Percentiles rank a stretch among this genome's conserved stretches.
These are phyloP conservation scores for Arothron firmamentum DNA, from an alignment of 2,113 vertebrate genomes.

Conservation along the genomic window DNA sequence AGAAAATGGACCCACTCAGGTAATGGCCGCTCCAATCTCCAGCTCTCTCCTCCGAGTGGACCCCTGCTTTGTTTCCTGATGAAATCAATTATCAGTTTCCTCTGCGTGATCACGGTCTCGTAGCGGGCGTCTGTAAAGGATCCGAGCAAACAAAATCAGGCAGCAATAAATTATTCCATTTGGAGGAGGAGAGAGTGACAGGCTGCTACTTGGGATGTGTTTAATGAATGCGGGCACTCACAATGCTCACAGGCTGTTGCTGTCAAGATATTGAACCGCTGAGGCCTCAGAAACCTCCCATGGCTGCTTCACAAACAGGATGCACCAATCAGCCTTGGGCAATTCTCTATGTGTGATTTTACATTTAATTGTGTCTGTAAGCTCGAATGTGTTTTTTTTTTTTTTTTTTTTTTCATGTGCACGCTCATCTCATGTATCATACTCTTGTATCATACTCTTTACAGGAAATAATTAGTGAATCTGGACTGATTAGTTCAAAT, in stretches of 20 bases:
- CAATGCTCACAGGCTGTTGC: slow-evolving; percentile 31
- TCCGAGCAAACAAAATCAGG: slow-evolving; percentile 43
- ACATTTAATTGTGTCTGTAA: slow-evolving; percentile 49
- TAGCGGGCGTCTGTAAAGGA: slow-evolving; percentile 2
- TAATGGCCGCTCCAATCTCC: slow-evolving; percentile 58
- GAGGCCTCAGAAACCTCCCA: slow-evolving; percentile 47
- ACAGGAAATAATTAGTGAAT: neutral
- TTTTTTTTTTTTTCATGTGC: slow-evolving; percentile 13
- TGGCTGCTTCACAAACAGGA: slow-evolving; percentile 57
- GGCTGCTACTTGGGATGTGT: slow-evolving; percentile 43
- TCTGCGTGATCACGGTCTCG: slow-evolving; percentile 13
- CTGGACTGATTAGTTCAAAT: neutral
- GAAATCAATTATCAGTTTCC: slow-evolving; percentile 65
- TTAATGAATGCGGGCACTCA: slow-evolving; percentile 59
- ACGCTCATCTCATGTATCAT: slow-evolving; percentile 9
- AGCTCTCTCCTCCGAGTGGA: slow-evolving; percentile 32
- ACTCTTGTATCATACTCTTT: slow-evolving; percentile 7
- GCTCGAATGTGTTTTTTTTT: slow-evolving; percentile 16
- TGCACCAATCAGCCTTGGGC: slow-evolving; percentile 56
- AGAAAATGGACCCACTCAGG: slow-evolving; percentile 66
- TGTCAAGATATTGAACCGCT: slow-evolving; percentile 63
- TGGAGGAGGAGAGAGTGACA: slow-evolving; percentile 44
- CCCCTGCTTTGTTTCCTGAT: slow-evolving; percentile 36
- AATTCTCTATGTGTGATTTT: slow-evolving; percentile 50
- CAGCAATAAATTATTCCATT: slow-evolving; percentile 60